Conservation (phyloP, 2,113 vertebrate species). For the Dromaius novaehollandiae region DNA sequence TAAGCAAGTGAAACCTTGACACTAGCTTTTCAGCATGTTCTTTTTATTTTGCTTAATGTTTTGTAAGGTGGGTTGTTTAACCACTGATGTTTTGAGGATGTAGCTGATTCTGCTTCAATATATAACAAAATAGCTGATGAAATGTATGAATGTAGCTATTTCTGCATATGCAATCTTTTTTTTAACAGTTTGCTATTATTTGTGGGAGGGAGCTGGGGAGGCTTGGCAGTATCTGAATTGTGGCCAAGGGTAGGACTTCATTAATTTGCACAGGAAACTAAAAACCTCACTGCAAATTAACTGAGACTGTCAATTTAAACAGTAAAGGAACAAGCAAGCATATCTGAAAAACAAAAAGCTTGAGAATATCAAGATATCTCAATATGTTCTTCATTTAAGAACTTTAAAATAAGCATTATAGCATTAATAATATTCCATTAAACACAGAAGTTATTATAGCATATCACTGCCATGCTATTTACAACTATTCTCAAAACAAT, state of each 20-base stretch:
- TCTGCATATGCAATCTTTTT: not conserved
- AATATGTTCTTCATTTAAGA: not conserved
- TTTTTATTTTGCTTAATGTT: not conserved
- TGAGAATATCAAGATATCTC: not conserved
- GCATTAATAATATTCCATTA: not conserved
- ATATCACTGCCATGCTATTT: not conserved
- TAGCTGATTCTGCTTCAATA: not conserved
- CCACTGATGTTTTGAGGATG: not conserved
- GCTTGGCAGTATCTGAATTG: not conserved
- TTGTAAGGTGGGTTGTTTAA: not conserved
- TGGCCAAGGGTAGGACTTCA: not conserved
- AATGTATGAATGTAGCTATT: not conserved
- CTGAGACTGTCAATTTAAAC: not conserved
- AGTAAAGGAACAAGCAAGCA: not conserved
- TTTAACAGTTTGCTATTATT: not conserved
- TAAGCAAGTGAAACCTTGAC: not conserved
- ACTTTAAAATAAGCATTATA: not conserved
- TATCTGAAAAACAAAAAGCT: not conserved
- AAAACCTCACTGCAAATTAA: not conserved
- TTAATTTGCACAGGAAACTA: slow-evolving; percentile 9
- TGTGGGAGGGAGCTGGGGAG: not conserved
- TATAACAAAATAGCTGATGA: not conserved
- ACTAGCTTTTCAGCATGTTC: not conserved
- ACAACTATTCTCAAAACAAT: not conserved
- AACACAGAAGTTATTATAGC: not conserved